A percentile compares a stretch with the other conserved stretches of the same genome.
phyloP scores from a whole-genome alignment of 1,140 invertebrate species.

The Oryzaephilus surinamensis region DNA sequence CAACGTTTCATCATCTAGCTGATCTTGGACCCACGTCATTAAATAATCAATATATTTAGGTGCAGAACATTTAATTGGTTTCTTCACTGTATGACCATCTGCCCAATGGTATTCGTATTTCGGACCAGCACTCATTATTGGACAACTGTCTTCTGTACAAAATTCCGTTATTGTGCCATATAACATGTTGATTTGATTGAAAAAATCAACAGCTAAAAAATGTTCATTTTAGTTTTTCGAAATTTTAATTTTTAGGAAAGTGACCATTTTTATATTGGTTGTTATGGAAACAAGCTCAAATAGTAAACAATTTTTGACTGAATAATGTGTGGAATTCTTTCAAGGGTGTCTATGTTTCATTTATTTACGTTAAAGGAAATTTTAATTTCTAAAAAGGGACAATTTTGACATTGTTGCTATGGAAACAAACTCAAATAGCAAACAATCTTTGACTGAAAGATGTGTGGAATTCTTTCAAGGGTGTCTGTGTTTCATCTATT shows the following conservation, averaged over 20 bases:
- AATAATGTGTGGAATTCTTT: not conserved
- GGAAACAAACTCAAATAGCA: not conserved
- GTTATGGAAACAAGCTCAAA: not conserved
- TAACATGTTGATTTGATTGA: constrained; percentile 99
- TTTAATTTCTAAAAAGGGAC: not conserved
- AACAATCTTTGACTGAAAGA: not conserved
- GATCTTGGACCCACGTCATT: constrained; percentile 99
- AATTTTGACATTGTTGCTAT: too few species aligned
- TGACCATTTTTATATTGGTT: not conserved
- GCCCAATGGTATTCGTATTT: constrained; percentile 99
- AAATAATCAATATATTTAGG: constrained; percentile 99
- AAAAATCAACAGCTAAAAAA: constrained; percentile 91
- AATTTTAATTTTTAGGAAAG: not conserved
- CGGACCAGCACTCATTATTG: constrained; percentile 95
- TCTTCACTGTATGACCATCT: constrained; percentile 95
- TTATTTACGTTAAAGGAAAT: too few species aligned
- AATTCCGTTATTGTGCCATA: constrained; percentile 99
- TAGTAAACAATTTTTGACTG: not conserved
- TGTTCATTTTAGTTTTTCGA: too few species aligned
- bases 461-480: not conserved
- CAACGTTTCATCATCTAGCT: constrained; percentile 94
- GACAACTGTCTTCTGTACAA: constrained; percentile 95
- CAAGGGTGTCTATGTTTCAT: constrained; percentile 43
- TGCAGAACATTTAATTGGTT: constrained; percentile 98
- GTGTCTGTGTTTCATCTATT: too few species aligned